Evolutionary conservation across 2,113 vertebrate genomes (phyloP), one percentile per base, ranked within the genome.

Genomic region (Cinclus cinclus): DNA sequence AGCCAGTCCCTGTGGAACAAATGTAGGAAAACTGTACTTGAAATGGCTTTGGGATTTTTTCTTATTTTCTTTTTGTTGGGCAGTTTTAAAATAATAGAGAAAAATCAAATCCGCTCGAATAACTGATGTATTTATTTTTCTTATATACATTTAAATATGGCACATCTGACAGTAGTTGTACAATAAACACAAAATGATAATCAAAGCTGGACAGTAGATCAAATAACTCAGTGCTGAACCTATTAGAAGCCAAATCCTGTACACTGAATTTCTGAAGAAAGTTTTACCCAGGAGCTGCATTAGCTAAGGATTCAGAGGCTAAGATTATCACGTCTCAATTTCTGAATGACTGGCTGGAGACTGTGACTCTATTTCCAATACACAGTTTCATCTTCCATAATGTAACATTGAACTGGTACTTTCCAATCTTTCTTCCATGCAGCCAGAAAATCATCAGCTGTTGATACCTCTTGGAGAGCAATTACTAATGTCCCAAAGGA

Each of bases 121-220:
- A 97, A 96, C 95, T 94, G 95, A 82, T 81, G 93, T 89, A 88
- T 98, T 98, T 98, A 97, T 98, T 98, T 98, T 97, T 96, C 96
- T 96, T 98, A 97, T 98, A 96, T 98, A 98, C 96, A 97, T 81
- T 98, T 98, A 98, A 98, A 98, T 98, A 98, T 96, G 94, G 91
- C 94, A 97, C 90, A 97, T 97, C 88, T 94, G 96, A 96, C 92
- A 97, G 96, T 95, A 96, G 96, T 97, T 98, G 91, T 95, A 96
- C 80, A 65, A 96, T 91, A 96, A 93, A 97, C 63, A 92, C 75
- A 87, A 95, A 95, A 92, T 96, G 24, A 87, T 96, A 92, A 90
- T 94, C 95, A 55, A 95, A 97, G 97, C 94, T 93, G 94, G 82
- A 97, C 94, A 97, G 94, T 95, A 96, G 96, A 96, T 97, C 96